These are phyloP conservation scores for Hypomesus transpacificus DNA, from an alignment of 2,113 vertebrate genomes.

Conservation along the genomic window DNA sequence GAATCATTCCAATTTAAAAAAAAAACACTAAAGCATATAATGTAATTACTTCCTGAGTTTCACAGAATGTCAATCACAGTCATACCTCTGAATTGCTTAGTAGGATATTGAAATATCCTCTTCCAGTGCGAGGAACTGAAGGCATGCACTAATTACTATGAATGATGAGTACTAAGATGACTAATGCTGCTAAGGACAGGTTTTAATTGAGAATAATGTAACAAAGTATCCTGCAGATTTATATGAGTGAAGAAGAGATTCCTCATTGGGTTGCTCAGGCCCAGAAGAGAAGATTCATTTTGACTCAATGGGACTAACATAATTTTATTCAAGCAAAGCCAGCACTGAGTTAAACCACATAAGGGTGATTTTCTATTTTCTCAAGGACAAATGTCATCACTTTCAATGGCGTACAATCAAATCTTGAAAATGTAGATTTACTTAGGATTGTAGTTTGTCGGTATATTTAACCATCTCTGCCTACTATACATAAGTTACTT, in stretches of 20 bases:
- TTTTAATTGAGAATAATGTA: slow-evolving; percentile 80
- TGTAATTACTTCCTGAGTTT: slow-evolving; percentile 70
- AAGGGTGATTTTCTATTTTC: background rate
- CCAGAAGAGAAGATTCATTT: slow-evolving; percentile 6
- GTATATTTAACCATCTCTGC: slow-evolving; percentile 7
- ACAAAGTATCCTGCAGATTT: slow-evolving; percentile 70
- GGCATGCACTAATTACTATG: slow-evolving; percentile 74
- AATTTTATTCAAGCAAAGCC: slow-evolving; percentile 10
- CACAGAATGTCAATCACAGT: slow-evolving; percentile 70
- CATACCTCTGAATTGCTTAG: slow-evolving; percentile 72
- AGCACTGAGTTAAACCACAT: slow-evolving; percentile 26
- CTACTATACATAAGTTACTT: background rate
- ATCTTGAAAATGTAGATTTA: slow-evolving; percentile 30
- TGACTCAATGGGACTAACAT: background rate
- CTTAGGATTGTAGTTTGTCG: too few relatives aligned
- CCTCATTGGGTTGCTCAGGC: slow-evolving; percentile 49
- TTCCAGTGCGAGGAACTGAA: slow-evolving; percentile 66
- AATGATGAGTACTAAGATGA: slow-evolving; percentile 74
- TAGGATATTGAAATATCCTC: slow-evolving; percentile 76
- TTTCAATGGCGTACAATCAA: slow-evolving; percentile 18
- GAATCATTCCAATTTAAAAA: slow-evolving; percentile 37
- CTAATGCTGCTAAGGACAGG: slow-evolving; percentile 74
- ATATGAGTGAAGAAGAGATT: slow-evolving; percentile 61
- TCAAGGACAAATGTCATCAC: slow-evolving; percentile 22
- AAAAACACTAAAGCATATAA: slow-evolving; percentile 65